Base-by-base conservation (phyloP, 2,888 invertebrate genomes). In the Pantelozetes paolii region DNA sequence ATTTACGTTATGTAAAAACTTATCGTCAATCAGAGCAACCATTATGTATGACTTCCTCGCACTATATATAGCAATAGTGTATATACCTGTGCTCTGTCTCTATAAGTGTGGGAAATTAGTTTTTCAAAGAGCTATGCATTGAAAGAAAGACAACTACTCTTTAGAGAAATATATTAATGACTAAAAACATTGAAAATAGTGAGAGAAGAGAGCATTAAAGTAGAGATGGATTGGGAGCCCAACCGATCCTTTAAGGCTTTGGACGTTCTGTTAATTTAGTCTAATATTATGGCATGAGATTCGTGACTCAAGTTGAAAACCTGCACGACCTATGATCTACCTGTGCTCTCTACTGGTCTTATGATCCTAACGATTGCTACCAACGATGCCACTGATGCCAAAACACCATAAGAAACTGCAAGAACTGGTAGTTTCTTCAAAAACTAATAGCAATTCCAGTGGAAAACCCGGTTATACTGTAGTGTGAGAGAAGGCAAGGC, bases 91-190 rank as follows among this genome's bases (percentile, higher is more conserved):
- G 30, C 42, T 26, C 67, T 67, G 20, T 45, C 2, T 45, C 11
- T 45, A 2, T 45, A 45, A 40, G 36, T 67, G 67, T 67, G 67
- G 67, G 67, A 67, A 67, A 67, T 67, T 67, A 67, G 23, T 67
- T 64, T 57, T 59, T 62, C 3, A 62, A 62, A 67, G 67, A 40
- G 67, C 40, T 57, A 57, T 26, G 57, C 18, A 32, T 32, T 62
- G n/a, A 32, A 18, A 23, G 40, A 40, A 42, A 67, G n/a, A n/a
- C n/a, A n/a, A n/a, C n/a, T n/a, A n/a, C n/a, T n/a, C n/a, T n/a
- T n/a, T n/a, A n/a, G 23, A 62, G 30, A 62, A 62, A 13, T 30
- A 67, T 42, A 67, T 42, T 20, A 40, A 40, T 40, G 42, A 40
- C 6, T 23, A 30, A 32, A 54, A 30, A 2, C 18, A 59, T 1